Percentiles rank a stretch among this genome's conserved stretches.
phyloP scores from a whole-genome alignment of 2,113 vertebrate species.

The Cariama cristata region DNA sequence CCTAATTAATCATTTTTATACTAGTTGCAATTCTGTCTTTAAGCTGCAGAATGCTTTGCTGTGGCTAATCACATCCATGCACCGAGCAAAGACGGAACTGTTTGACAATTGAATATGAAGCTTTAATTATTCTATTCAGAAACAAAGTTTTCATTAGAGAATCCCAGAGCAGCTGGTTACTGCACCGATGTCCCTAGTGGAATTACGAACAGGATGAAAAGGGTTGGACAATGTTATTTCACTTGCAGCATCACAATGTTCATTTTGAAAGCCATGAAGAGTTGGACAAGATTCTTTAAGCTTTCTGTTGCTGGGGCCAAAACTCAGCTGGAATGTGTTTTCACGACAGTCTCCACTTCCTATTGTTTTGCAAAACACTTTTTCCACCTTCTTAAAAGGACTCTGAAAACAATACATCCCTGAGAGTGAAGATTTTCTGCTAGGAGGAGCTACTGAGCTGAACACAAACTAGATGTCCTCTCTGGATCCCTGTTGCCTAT shows the following conservation, averaged over 20 bases:
- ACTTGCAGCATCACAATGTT: conserved; percentile 29
- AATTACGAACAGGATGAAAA: conserved; percentile 67
- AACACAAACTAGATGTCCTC: not conserved
- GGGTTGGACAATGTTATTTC: conserved; percentile 56
- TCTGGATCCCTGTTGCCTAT: not conserved
- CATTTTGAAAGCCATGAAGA: conserved; percentile 52
- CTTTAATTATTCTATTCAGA: conserved; percentile 72
- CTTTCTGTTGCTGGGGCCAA: conserved; percentile 45
- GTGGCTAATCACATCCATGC: conserved; percentile 64
- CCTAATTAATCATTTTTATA: conserved; percentile 73
- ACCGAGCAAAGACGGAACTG: conserved; percentile 42
- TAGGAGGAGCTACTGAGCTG: conserved; percentile 66
- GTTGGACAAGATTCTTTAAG: conserved; percentile 41
- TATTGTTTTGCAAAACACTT: conserved; percentile 54
- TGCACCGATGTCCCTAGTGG: conserved; percentile 64
- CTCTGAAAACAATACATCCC: conserved; percentile 62
- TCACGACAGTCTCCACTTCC: conserved; percentile 43
- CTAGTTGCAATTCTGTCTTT: conserved; percentile 67
- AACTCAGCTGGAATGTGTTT: conserved; percentile 56
- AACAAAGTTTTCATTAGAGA: conserved; percentile 69
- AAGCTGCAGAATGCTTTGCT: conserved; percentile 58
- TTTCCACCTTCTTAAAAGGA: conserved; percentile 78
- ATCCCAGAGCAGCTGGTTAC: conserved; percentile 63
- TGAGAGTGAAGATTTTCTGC: conserved; percentile 49
- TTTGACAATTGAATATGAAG: conserved; percentile 67